Evolutionary conservation across 2,888 invertebrate genomes (phyloP).

Genomic region (Balanococcus diminutus): DNA sequence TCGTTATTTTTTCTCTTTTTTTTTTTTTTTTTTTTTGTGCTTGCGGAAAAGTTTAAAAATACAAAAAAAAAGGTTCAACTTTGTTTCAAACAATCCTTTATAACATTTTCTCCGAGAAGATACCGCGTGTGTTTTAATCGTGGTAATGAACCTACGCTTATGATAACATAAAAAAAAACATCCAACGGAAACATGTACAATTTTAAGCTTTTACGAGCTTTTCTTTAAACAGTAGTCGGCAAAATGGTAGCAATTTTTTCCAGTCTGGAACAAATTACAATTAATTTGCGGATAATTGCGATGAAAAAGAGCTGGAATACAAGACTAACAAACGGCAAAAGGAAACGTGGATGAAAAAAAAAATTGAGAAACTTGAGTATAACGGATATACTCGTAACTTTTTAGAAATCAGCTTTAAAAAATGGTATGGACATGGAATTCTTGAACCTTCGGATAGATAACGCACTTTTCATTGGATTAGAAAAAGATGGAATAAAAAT

Average conservation of each 20-base stretch:
- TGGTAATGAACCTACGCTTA: constrained; percentile 35
- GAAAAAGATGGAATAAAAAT: background rate
- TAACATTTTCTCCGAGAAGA: constrained; percentile 9
- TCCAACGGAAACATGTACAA: background rate
- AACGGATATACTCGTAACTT: constrained; percentile 11
- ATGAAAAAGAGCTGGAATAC: constrained; percentile 1
- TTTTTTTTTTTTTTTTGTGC: background rate
- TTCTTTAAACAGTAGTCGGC: constrained; percentile 6
- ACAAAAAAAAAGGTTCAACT: constrained; percentile 36
- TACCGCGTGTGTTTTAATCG: constrained; percentile 27
- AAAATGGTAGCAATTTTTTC: constrained; percentile 20
- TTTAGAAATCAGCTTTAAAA: background rate
- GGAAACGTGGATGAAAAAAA: background rate
- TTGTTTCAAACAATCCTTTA: constrained; percentile 22
- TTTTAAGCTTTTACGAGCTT: constrained; percentile 12
- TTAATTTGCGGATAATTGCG: constrained; percentile 14
- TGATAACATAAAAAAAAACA: background rate
- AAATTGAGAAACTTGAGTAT: background rate
- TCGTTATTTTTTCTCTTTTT: background rate
- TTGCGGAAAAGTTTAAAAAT: background rate
- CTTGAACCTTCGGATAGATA: background rate
- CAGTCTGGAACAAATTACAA: constrained; percentile 32
- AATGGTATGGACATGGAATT: constrained; percentile 9
- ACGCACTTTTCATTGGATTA: background rate
- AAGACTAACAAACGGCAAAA: background rate